Conservation (phyloP, 2,797 vertebrate species). For the Crenuchus spilurus region DNA sequence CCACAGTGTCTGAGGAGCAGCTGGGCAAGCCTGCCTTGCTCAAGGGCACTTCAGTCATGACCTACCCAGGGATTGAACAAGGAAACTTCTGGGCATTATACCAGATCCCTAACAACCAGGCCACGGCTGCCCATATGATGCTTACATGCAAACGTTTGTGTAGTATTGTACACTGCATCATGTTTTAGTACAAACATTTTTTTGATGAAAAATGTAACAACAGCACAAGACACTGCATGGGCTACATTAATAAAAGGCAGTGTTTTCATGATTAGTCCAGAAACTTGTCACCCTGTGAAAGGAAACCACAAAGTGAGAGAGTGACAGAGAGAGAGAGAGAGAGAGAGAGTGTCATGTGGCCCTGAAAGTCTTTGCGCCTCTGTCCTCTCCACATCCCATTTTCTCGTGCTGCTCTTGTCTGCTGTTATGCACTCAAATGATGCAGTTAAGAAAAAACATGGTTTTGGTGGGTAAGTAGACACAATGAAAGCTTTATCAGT, state of each 20-base stretch:
- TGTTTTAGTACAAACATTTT: too few species aligned
- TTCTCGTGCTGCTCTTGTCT: conserved; percentile 6
- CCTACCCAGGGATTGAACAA: too few species aligned
- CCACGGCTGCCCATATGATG: too few species aligned
- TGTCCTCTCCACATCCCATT: conserved; percentile 35
- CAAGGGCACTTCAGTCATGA: too few species aligned
- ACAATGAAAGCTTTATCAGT: neutral
- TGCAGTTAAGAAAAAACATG: conserved; percentile 34
- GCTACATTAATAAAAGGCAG: neutral
- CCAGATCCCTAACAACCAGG: too few species aligned
- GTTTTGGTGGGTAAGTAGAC: conserved; percentile 36
- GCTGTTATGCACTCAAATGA: conserved; percentile 46
- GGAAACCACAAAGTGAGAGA: neutral
- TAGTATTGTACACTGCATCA: too few species aligned
- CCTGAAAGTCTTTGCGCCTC: conserved; percentile 37
- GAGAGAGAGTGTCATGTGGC: conserved; percentile 33
- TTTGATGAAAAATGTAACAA: too few species aligned
- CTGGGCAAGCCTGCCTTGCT: too few species aligned
- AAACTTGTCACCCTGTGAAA: neutral
- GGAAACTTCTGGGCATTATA: too few species aligned
- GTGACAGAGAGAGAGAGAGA: neutral
- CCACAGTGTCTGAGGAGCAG: too few species aligned
- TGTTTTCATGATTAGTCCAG: neutral
- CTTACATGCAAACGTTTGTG: too few species aligned
- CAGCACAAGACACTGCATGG: too few species aligned